A percentile compares a stretch with the other conserved stretches of the same genome.
Conservation (phyloP, 2,113 vertebrate genomes). For the Daphoenositta chrysoptera region DNA sequence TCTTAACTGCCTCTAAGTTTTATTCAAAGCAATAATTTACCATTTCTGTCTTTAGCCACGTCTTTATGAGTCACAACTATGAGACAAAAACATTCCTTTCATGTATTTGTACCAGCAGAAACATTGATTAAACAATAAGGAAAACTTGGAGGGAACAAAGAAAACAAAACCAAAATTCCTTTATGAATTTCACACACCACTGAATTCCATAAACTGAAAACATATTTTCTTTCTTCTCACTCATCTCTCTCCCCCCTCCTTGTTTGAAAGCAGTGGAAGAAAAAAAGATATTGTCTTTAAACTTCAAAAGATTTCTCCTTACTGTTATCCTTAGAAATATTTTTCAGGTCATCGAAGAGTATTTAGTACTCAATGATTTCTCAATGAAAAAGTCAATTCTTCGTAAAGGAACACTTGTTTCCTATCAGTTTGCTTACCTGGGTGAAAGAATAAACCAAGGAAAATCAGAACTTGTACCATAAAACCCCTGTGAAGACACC, state of each 20-base stretch:
- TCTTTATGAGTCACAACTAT: neutral
- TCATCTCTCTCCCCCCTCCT: neutral
- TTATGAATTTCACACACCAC: neutral
- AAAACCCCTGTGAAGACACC: neutral
- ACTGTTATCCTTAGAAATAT: neutral
- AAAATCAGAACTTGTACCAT: neutral
- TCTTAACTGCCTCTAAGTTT: neutral
- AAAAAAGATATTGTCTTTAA: neutral
- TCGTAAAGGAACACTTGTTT: neutral
- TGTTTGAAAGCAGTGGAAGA: neutral
- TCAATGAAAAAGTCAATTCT: slow-evolving; percentile 29
- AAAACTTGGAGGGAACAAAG: neutral
- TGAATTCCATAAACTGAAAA: slow-evolving; percentile 3
- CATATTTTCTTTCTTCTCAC: neutral
- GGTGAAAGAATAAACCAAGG: neutral
- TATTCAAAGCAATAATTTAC: neutral
- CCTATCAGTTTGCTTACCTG: neutral
- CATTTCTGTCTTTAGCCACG: neutral
- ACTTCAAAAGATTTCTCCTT: neutral
- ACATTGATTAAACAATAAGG: neutral
- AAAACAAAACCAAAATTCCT: neutral
- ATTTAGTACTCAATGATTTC: slow-evolving; percentile 26
- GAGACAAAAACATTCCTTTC: neutral
- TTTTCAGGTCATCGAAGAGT: slow-evolving; percentile 33
- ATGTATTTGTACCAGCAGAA: neutral